Evolutionary conservation across 2,113 vertebrate genomes (phyloP).

Genomic region (Spheniscus mendiculus): DNA sequence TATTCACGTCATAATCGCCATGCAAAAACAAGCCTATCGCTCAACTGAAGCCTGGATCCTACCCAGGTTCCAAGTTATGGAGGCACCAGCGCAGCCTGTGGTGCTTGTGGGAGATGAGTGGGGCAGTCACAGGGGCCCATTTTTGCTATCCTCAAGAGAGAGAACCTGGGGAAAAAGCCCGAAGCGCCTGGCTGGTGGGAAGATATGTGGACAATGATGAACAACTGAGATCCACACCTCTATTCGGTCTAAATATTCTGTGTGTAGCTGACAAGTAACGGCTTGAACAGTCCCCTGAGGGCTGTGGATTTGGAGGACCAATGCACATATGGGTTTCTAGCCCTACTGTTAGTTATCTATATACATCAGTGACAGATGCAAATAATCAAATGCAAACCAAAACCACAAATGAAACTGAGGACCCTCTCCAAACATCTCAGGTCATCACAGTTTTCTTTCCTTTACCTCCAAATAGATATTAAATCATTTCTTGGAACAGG

Average conservation of each 20-base stretch:
- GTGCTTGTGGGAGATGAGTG: not conserved
- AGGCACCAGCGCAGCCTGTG: not conserved
- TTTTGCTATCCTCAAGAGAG: not conserved
- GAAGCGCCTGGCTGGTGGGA: not conserved
- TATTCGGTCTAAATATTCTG: not conserved
- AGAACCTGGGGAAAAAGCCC: not conserved
- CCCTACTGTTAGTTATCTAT: not conserved
- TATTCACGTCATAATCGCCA: rapidly evolving
- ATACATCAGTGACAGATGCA: not conserved
- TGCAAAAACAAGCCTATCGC: not conserved
- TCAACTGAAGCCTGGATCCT: not conserved
- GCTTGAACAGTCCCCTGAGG: not conserved
- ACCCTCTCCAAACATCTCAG: not conserved
- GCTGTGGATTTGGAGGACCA: not conserved
- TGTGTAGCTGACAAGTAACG: not conserved
- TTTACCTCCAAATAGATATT: not conserved
- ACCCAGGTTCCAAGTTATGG: not conserved
- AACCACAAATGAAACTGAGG: not conserved
- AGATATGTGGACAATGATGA: not conserved
- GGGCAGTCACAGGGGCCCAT: not conserved
- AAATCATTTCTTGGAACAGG: not conserved
- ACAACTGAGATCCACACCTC: not conserved
- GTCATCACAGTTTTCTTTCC: not conserved
- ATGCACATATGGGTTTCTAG: not conserved
- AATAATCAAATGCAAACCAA: not conserved